phyloP scores from a whole-genome alignment of 2,888 invertebrate species.

The Sarcophaga subvicina region DNA sequence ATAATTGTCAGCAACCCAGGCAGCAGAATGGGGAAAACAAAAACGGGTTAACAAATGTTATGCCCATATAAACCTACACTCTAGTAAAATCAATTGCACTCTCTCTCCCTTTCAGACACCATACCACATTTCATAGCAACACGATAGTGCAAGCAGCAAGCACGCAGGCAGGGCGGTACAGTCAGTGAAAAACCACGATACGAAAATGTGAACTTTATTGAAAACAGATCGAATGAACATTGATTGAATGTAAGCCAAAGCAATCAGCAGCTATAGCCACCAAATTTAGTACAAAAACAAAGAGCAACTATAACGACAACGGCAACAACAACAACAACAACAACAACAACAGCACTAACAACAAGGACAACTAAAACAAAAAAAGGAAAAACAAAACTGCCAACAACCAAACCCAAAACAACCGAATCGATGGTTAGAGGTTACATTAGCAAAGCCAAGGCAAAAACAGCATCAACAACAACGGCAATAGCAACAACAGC shows the following conservation, averaged over 20 bases:
- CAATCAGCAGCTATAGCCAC: conserved; percentile 64
- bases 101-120: not conserved
- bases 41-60: too few species aligned
- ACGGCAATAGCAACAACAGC: conserved; percentile 16
- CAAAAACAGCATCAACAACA: conserved; percentile 17
- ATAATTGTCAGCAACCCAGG: conserved; percentile 41
- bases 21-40: too few species aligned
- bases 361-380: not conserved
- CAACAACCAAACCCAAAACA: conserved; percentile 53
- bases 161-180: too few species aligned
- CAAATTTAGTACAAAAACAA: conserved; percentile 54
- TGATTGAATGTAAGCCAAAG: conserved; percentile 71
- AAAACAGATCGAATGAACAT: conserved; percentile 70
- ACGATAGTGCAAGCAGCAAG: conserved; percentile 24
- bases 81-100: too few species aligned
- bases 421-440: conserved; percentile 60
- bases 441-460: conserved; percentile 55
- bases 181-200: conserved; percentile 50
- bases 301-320: conserved; percentile 1
- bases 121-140: conserved; percentile 2
- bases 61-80: too few species aligned
- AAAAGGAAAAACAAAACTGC: conserved; percentile 22
- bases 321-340: not conserved
- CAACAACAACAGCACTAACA: not conserved
- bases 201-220: conserved; percentile 67